Conservation (phyloP, 1,140 invertebrate genomes). For the Bombus sibiricus region DNA sequence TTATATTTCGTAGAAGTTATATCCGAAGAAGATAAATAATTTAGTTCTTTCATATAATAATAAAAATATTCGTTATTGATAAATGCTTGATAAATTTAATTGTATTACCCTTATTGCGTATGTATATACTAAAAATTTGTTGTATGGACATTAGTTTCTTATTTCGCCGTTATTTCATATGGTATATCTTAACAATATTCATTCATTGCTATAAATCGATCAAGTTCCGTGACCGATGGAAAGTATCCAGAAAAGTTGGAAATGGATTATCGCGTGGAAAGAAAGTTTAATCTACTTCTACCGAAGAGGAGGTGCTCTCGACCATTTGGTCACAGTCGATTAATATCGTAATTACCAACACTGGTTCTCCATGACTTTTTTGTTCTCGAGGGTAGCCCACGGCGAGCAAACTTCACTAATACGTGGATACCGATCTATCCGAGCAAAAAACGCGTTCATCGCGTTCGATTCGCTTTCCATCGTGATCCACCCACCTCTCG, state of each 20-base stretch:
- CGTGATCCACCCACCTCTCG: conserved; percentile 31
- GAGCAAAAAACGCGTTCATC: not conserved
- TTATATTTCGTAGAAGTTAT: too few relatives aligned
- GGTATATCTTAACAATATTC: too few relatives aligned
- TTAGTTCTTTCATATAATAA: too few relatives aligned
- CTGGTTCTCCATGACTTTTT: not conserved
- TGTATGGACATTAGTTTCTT: too few relatives aligned
- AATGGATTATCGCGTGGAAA: not conserved
- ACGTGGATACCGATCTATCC: not conserved
- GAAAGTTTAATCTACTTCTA: conserved; percentile 10
- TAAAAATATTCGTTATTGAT: too few relatives aligned
- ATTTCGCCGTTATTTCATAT: too few relatives aligned
- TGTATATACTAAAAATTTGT: too few relatives aligned
- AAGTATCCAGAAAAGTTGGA: not conserved
- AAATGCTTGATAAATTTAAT: too few relatives aligned
- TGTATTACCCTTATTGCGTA: too few relatives aligned
- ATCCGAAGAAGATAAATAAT: too few relatives aligned
- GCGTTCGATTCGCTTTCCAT: conserved; percentile 51
- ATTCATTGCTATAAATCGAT: too few relatives aligned
- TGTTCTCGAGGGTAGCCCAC: not conserved
- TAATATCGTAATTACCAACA: conserved; percentile 14
- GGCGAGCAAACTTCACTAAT: not conserved
- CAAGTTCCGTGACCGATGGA: not conserved
- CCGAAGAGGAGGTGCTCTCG: not conserved
- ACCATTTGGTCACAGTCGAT: conserved; percentile 21